Percentiles rank a stretch among this genome's conserved stretches.
Conservation (phyloP, 2,113 vertebrate species). For the Cichladusa arquata region DNA sequence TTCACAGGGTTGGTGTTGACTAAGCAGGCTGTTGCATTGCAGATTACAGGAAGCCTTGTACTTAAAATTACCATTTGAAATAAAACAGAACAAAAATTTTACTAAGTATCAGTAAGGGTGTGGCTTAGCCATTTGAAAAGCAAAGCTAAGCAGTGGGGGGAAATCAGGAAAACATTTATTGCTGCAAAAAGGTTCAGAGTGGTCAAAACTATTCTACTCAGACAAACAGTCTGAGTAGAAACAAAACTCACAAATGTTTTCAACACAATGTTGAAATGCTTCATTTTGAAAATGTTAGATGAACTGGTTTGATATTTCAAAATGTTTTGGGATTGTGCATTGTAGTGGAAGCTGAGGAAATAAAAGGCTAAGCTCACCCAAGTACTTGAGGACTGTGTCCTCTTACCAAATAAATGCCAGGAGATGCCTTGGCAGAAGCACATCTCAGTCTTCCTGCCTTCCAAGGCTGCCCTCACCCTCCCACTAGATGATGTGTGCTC, state of each 20-base stretch:
- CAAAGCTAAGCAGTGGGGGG: background rate
- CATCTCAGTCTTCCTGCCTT: background rate
- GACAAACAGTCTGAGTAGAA: background rate
- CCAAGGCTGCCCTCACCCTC: background rate
- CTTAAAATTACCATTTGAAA: background rate
- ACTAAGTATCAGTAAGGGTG: background rate
- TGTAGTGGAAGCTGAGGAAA: background rate
- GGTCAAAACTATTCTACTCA: background rate
- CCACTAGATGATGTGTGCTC: background rate
- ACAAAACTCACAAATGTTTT: constrained; percentile 27
- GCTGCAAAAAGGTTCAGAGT: background rate
- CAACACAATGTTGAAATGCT: background rate
- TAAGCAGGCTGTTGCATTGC: background rate
- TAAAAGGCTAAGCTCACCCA: background rate
- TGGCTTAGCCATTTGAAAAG: background rate
- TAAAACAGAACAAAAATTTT: background rate
- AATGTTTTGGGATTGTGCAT: background rate
- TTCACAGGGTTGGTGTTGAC: background rate
- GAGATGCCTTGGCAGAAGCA: background rate
- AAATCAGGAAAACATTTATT: background rate
- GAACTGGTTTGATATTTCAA: background rate
- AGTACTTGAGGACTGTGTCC: background rate
- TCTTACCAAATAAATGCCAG: background rate
- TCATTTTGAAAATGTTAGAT: constrained; percentile 30
- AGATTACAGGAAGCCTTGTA: background rate